phyloP scores from a whole-genome alignment of 1,140 invertebrate species.

The Drosophila seguyi region DNA sequence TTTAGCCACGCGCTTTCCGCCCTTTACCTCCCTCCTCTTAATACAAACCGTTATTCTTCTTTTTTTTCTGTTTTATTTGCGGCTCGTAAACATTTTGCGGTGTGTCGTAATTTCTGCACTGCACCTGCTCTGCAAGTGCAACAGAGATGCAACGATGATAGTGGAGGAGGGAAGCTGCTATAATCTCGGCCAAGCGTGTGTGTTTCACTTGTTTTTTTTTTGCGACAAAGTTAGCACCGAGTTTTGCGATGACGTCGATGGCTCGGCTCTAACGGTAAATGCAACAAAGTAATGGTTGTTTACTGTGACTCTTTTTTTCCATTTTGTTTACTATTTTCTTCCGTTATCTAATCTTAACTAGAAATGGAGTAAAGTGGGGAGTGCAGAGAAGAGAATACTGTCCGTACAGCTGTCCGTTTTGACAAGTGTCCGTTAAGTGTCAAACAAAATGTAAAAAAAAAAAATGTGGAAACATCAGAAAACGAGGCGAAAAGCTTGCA shows the following conservation, averaged over 20 bases:
- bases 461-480: slow-evolving; percentile 4
- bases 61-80: slow-evolving; percentile 53
- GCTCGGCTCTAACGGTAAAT: slow-evolving; percentile 30
- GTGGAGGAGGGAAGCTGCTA: neutral
- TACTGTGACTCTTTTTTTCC: slow-evolving; percentile 5
- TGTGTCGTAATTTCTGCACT: slow-evolving; percentile 43
- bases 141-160: neutral
- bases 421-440: slow-evolving; percentile 74
- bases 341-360: slow-evolving; percentile 33
- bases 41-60: slow-evolving; percentile 7
- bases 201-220: neutral
- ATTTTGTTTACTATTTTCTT: slow-evolving; percentile 16
- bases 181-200: slow-evolving; percentile 6
- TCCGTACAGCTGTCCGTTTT: slow-evolving; percentile 36
- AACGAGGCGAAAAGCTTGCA: neutral
- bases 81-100: slow-evolving; percentile 67
- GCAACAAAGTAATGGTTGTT: slow-evolving; percentile 36
- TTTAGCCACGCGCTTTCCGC: neutral
- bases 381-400: slow-evolving; percentile 1
- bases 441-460: slow-evolving; percentile 59
- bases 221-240: slow-evolving; percentile 32
- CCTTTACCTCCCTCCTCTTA: neutral
- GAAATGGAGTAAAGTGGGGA: neutral
- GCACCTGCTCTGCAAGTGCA: slow-evolving; percentile 7
- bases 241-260: slow-evolving; percentile 30